Conservation (phyloP, 1,140 invertebrate genomes). For the Cotesia typhae region DNA sequence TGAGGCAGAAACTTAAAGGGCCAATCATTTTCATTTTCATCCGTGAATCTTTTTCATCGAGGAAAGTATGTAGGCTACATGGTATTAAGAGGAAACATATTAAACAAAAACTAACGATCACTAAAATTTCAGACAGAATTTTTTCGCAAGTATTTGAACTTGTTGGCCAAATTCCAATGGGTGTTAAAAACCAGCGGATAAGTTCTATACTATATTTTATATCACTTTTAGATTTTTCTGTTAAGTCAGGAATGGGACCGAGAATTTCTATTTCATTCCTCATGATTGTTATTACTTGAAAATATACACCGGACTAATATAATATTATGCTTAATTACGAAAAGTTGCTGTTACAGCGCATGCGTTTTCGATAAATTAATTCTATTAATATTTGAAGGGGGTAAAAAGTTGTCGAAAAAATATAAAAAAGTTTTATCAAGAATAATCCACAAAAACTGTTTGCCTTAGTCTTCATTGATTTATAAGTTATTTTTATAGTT, state of each 20-base stretch:
- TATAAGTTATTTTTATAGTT: too few species aligned
- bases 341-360: too few species aligned
- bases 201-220: conserved; percentile 40
- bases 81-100: conserved; percentile 38
- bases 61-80: conserved; percentile 39
- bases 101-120: conserved; percentile 31
- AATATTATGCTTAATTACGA: too few species aligned
- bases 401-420: too few species aligned
- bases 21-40: conserved; percentile 47
- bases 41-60: conserved; percentile 41
- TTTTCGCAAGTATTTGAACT: conserved; percentile 9
- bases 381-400: too few species aligned
- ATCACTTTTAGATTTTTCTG: conserved; percentile 35
- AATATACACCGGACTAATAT: conserved; percentile 12
- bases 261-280: conserved; percentile 19
- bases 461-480: too few species aligned
- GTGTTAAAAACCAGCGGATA: conserved; percentile 43
- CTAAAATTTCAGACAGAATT: conserved; percentile 15
- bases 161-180: conserved; percentile 46
- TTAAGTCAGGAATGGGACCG: conserved; percentile 13
- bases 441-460: too few species aligned
- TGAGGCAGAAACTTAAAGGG: conserved; percentile 46
- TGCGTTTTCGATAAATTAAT: too few species aligned
- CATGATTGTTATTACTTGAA: conserved; percentile 5
- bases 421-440: too few species aligned